Evolutionary conservation across 2,888 invertebrate genomes (phyloP).

Genomic region (Chloroclystis v-ata): DNA sequence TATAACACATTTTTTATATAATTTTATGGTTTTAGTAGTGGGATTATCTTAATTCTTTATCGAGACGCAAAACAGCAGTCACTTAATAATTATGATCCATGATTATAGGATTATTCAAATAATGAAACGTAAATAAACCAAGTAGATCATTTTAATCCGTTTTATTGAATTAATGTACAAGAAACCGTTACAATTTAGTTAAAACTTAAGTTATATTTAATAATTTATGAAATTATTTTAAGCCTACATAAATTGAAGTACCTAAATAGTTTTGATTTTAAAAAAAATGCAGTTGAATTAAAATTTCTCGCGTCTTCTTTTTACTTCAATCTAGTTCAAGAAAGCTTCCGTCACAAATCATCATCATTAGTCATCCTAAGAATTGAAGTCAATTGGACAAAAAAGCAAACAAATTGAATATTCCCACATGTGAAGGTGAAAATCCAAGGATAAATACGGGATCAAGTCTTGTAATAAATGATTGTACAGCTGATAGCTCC

Average conservation of each 20-base stretch:
- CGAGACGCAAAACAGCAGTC: slow-evolving; percentile 6
- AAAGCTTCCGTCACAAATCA: slow-evolving; percentile 52
- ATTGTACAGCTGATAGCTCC: slow-evolving; percentile 33
- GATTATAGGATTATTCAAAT: slow-evolving; percentile 22
- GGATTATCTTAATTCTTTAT: background rate
- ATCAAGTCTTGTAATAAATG: slow-evolving; percentile 63
- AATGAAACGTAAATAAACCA: slow-evolving; percentile 21
- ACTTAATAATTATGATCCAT: slow-evolving; percentile 17
- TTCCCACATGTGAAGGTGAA: slow-evolving; percentile 76
- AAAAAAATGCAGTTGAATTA: too few species aligned
- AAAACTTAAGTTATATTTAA: too few species aligned
- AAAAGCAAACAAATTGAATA: slow-evolving; percentile 75
- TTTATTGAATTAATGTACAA: slow-evolving; percentile 17
- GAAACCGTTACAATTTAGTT: slow-evolving; percentile 6
- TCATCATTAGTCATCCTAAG: slow-evolving; percentile 65
- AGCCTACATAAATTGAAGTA: too few species aligned
- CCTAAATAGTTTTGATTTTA: too few species aligned
- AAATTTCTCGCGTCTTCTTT: slow-evolving; percentile 6
- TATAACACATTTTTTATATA: background rate
- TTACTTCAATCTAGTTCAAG: slow-evolving; percentile 27
- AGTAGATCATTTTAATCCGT: slow-evolving; percentile 27
- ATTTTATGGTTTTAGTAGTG: background rate
- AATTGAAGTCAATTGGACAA: slow-evolving; percentile 73
- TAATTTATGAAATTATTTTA: too few species aligned
- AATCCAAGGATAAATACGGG: slow-evolving; percentile 71